Conservation (phyloP, 2,113 vertebrate genomes). For the Nothobranchius kuhntae region DNA sequence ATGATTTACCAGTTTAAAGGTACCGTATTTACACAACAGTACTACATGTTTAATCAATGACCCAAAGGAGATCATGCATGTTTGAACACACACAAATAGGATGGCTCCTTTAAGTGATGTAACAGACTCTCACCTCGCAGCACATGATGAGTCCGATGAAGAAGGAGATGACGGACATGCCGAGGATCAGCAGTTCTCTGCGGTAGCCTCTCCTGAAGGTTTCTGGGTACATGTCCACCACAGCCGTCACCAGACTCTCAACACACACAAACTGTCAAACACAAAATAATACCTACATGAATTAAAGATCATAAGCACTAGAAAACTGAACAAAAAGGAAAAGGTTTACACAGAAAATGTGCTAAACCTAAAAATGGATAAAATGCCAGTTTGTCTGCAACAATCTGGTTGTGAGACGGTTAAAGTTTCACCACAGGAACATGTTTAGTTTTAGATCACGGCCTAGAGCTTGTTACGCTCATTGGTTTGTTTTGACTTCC, state of each 20-base stretch:
- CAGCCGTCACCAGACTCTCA: conserved; percentile 95
- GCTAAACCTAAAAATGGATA: too few relatives aligned
- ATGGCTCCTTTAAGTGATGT: not conserved
- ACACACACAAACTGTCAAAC: conserved; percentile 92
- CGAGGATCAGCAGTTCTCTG: conserved; percentile 91
- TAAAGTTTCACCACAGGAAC: too few relatives aligned
- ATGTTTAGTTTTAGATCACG: too few relatives aligned
- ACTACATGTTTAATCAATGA: too few relatives aligned
- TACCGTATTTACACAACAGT: too few relatives aligned
- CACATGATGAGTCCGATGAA: conserved; percentile 94
- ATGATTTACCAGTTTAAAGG: too few relatives aligned
- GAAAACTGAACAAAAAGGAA: too few relatives aligned
- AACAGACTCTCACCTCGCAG: conserved; percentile 87
- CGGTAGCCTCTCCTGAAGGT: conserved; percentile 94
- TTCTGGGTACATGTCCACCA: conserved; percentile 97
- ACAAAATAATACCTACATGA: not conserved
- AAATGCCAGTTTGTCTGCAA: too few relatives aligned
- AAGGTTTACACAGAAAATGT: too few relatives aligned
- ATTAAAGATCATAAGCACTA: too few relatives aligned
- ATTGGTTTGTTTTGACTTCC: not conserved
- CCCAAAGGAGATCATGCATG: not conserved
- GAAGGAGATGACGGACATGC: conserved; percentile 89
- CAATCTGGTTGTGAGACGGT: too few relatives aligned
- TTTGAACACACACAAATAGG: not conserved
- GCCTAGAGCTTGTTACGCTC: not conserved